phyloP scores from a whole-genome alignment of 2,888 invertebrate species.

The Morpho deidamia region DNA sequence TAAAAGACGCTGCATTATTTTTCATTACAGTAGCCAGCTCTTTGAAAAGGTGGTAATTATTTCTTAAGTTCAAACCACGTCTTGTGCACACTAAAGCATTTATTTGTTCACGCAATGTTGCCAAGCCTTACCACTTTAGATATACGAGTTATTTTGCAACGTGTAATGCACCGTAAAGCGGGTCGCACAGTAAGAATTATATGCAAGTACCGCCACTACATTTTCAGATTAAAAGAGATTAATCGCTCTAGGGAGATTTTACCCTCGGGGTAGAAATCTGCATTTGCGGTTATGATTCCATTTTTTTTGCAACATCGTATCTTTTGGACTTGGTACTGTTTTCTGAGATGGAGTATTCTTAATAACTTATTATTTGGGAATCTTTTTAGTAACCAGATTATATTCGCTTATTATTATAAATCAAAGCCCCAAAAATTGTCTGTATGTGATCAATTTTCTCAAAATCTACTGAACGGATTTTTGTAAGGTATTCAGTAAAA shows the following conservation, averaged over 20 bases:
- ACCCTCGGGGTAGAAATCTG: slow-evolving; percentile 11
- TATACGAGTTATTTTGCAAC: not conserved
- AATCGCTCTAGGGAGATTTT: slow-evolving; percentile 31
- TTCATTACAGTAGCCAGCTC: slow-evolving; percentile 5
- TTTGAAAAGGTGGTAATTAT: slow-evolving; percentile 16
- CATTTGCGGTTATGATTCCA: slow-evolving; percentile 7
- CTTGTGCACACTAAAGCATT: slow-evolving; percentile 2
- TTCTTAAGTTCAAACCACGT: slow-evolving; percentile 11
- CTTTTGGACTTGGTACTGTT: no score
- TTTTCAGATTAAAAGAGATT: slow-evolving; percentile 28
- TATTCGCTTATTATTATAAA: no score
- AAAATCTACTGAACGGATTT: no score
- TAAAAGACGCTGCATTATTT: slow-evolving; percentile 1
- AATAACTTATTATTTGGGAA: no score
- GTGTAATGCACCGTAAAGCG: slow-evolving; percentile 1
- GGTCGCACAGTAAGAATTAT: slow-evolving; percentile 18
- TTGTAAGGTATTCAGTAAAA: no score
- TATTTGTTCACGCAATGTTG: not conserved
- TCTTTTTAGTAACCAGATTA: no score
- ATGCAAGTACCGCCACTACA: slow-evolving; percentile 22
- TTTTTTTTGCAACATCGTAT: not conserved
- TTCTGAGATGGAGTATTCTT: no score
- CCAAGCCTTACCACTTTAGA: not conserved
- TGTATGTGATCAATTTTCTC: no score
- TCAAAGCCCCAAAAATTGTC: no score